Evolutionary conservation across 2,113 vertebrate species (phyloP).

Genomic region (Megalops atlanticus): DNA sequence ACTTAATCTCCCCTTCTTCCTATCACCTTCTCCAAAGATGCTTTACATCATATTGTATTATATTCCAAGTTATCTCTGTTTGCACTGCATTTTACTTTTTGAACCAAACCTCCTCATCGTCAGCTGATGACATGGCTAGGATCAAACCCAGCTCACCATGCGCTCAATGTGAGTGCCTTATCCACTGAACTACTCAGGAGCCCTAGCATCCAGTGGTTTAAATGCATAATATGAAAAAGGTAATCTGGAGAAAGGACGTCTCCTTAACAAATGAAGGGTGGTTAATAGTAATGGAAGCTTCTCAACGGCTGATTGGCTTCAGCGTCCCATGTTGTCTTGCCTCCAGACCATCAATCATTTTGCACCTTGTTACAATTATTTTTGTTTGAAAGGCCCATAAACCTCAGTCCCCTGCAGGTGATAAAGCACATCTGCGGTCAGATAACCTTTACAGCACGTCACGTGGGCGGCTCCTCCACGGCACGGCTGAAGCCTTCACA

Average conservation of each 20-base stretch:
- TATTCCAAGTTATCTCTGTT: background rate
- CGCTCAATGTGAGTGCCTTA: too few species aligned
- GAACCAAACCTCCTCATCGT: too few species aligned
- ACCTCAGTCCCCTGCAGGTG: background rate
- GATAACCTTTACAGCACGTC: constrained; percentile 12
- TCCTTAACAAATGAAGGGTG: background rate
- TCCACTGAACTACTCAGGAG: too few species aligned
- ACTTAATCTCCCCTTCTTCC: background rate
- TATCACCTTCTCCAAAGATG: too few species aligned
- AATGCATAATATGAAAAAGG: background rate
- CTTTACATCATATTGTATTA: background rate
- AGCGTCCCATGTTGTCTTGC: background rate
- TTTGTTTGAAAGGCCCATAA: background rate
- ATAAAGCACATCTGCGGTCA: constrained; percentile 1
- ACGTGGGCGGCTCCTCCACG: background rate
- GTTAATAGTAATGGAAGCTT: background rate
- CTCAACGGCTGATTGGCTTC: background rate
- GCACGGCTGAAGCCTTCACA: background rate
- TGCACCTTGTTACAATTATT: constrained; percentile 1
- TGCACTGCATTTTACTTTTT: background rate
- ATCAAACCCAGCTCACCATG: too few species aligned
- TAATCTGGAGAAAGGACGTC: background rate
- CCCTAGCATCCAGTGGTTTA: too few species aligned
- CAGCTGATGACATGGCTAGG: too few species aligned
- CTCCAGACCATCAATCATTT: background rate